These are phyloP conservation scores for Lagopus muta DNA, from an alignment of 2,113 vertebrate species.

Conservation along the genomic window DNA sequence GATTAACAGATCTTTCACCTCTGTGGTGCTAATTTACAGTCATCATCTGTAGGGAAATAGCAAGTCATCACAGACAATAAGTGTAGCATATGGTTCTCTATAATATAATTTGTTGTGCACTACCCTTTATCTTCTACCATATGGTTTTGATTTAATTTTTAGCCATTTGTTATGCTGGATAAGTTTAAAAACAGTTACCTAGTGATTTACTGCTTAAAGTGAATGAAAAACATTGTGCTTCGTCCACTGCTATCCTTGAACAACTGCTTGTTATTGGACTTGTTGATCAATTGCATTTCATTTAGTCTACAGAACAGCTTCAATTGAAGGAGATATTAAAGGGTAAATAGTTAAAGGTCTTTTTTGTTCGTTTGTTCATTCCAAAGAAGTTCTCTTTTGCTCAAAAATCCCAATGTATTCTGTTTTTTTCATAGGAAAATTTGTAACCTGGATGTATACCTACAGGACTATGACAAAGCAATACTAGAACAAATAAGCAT, in stretches of 20 bases:
- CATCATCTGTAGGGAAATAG: slow-evolving; percentile 36
- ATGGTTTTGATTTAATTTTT: slow-evolving; percentile 64
- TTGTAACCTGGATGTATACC: too few relatives aligned
- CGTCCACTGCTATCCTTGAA: background rate
- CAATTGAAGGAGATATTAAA: slow-evolving; percentile 23
- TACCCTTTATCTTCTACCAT: slow-evolving; percentile 50
- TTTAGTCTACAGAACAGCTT: slow-evolving; percentile 16
- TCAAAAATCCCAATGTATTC: too few relatives aligned
- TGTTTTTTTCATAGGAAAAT: too few relatives aligned
- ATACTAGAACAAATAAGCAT: too few relatives aligned
- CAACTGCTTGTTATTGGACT: background rate
- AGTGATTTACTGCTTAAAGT: slow-evolving; percentile 47
- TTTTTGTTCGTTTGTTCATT: slow-evolving; percentile 64
- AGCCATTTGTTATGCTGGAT: slow-evolving; percentile 52
- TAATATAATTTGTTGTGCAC: slow-evolving; percentile 56
- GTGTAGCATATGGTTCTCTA: slow-evolving; percentile 38
- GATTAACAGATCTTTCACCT: slow-evolving; percentile 18
- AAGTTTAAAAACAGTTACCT: slow-evolving; percentile 33
- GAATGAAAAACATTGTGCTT: slow-evolving; percentile 8
- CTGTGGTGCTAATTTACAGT: slow-evolving; percentile 27
- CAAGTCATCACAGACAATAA: slow-evolving; percentile 49
- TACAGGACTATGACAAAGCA: too few relatives aligned
- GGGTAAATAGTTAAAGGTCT: background rate
- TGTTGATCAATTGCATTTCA: slow-evolving; percentile 9
- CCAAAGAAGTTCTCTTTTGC: background rate